Evolutionary conservation across 2,888 invertebrate species (phyloP).

Genomic region (Cerastis leucographa): DNA sequence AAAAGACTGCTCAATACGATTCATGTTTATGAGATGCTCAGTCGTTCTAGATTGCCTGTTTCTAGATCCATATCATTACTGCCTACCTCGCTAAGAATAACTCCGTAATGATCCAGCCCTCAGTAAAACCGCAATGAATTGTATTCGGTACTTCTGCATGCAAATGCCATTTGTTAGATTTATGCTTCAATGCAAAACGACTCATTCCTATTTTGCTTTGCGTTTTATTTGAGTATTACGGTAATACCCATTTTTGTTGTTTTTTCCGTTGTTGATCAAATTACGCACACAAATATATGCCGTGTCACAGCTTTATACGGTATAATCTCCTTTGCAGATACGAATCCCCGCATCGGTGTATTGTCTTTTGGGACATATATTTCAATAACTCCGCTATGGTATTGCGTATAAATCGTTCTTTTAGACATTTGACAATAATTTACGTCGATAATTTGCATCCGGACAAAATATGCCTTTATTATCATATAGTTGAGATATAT

Average conservation of each 20-base stretch:
- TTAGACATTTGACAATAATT: conserved; percentile 86
- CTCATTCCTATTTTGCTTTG: conserved; percentile 84
- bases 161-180: conserved; percentile 85
- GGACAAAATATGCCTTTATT: conserved; percentile 76
- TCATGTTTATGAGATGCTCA: conserved; percentile 25
- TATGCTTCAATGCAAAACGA: conserved; percentile 84
- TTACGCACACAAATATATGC: conserved; percentile 69
- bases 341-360: conserved; percentile 72
- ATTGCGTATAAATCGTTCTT: conserved; percentile 87
- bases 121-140: conserved; percentile 72
- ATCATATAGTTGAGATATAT: conserved; percentile 72
- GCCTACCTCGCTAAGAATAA: conserved; percentile 62
- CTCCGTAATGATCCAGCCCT: conserved; percentile 54
- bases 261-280: conserved; percentile 73
- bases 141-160: conserved; percentile 76
- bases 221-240: conserved; percentile 84
- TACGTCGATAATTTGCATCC: conserved; percentile 83
- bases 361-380: conserved; percentile 88
- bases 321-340: conserved; percentile 72
- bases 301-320: conserved; percentile 72
- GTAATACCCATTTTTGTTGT: conserved; percentile 82
- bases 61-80: conserved; percentile 49
- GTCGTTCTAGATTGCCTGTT: conserved; percentile 29
- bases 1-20: not conserved
- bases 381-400: conserved; percentile 86